Evolutionary conservation across 2,113 vertebrate species (phyloP), one percentile per base, ranked within the genome.

Genomic region (Barnardius zonarius): DNA sequence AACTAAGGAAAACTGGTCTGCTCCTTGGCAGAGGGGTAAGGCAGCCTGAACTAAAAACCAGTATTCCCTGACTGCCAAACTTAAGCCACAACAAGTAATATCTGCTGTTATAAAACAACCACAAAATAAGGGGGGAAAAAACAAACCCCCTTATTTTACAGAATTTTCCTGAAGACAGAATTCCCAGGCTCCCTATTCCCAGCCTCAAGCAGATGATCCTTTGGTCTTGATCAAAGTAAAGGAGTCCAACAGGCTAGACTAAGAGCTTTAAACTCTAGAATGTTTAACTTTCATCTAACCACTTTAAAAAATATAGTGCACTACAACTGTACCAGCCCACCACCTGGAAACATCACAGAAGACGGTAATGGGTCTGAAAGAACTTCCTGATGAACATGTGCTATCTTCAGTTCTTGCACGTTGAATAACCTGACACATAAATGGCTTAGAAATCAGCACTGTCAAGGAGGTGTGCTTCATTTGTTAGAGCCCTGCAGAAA

Each of bases 201-300:
- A 80, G 33, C 62, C 62, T 94, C 59, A 89, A 46, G 31, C 27
- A 74, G 37, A 91, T 35, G 14, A 93, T 87, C 24, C 54, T 85
- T 89, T 81, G 46, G 49, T 88, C 67, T 88, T 76, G 44, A 84
- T 85, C 74, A 92, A 96, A 92, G 78, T 74, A 82, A 93, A 76
- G 79, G 17, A 86, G 49, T 74, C 28, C 39, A 90, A 85, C 49
- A 83, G 63, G 72, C 37, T 87, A 77, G 49, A 88, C 27, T 70
- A 70, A 83, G 48, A 85, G 67, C 54, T 85, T 87, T 70, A 76
- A 91, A 83, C 52, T 82, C 48, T 0, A 5, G 61, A 91, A 73
- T 59, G 67, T 27, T 23, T 19, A 76, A 25, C 70, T 95, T 92
- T 91, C 44, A 94, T 69, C 49, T 86, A 91, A 83, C 54, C 66